Evolutionary conservation across 2,797 vertebrate species (phyloP).

Genomic region (Carcharodon carcharias): DNA sequence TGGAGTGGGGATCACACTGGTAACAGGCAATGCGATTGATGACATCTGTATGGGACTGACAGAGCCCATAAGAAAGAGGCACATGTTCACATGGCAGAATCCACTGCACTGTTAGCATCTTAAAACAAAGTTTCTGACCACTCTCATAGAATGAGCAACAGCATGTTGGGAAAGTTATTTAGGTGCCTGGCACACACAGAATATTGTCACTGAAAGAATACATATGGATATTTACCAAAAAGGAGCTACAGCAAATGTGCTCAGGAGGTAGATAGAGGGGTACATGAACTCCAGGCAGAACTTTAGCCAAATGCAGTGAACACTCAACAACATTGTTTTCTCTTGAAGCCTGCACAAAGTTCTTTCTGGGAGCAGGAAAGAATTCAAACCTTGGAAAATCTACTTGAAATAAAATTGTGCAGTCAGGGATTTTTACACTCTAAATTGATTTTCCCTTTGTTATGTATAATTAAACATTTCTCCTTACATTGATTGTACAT

Average conservation of each 20-base stretch:
- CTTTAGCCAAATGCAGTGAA: not conserved
- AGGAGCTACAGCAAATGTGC: not conserved
- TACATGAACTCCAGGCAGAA: not conserved
- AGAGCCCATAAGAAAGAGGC: not conserved
- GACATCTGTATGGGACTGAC: not conserved
- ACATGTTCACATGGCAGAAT: not conserved
- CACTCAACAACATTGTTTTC: not conserved
- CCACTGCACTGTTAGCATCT: not conserved
- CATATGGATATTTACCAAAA: not conserved
- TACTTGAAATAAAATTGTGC: slow-evolving; percentile 1
- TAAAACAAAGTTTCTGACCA: not conserved
- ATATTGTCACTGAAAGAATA: not conserved
- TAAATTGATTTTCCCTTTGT: not conserved
- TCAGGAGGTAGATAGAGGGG: not conserved
- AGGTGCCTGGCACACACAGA: not conserved
- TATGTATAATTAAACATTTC: not conserved
- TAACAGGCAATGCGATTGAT: not conserved
- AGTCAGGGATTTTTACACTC: not conserved
- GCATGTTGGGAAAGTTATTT: not conserved
- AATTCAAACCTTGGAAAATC: not conserved
- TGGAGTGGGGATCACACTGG: not conserved
- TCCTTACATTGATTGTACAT: slow-evolving; percentile 14
- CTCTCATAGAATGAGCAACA: not conserved
- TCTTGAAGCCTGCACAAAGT: not conserved
- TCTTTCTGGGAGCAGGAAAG: not conserved